Evolutionary conservation across 2,113 vertebrate genomes (phyloP).

Genomic region (Equus quagga): DNA sequence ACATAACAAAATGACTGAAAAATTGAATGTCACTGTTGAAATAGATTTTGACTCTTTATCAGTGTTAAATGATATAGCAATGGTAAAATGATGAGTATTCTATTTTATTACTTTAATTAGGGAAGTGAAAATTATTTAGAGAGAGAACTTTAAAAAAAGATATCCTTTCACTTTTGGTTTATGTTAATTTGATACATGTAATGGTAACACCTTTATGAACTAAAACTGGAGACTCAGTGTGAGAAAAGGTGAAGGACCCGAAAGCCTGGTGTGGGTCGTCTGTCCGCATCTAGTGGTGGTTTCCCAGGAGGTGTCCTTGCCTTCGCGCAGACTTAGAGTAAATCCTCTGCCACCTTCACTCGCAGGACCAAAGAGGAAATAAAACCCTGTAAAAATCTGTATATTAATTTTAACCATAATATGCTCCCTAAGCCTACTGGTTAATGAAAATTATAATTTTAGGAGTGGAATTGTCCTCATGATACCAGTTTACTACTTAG

Average conservation of each 20-base stretch:
- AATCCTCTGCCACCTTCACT: not conserved
- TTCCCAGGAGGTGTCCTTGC: not conserved
- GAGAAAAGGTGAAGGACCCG: not conserved
- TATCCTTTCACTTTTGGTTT: constrained; percentile 21
- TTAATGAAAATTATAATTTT: constrained; percentile 19
- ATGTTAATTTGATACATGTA: not conserved
- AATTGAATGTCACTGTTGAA: not conserved
- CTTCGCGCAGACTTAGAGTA: not conserved
- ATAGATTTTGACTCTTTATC: constrained; percentile 21
- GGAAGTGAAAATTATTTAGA: constrained; percentile 26
- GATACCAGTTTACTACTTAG: not conserved
- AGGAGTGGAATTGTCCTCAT: not conserved
- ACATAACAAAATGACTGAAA: not conserved
- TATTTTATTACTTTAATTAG: not conserved
- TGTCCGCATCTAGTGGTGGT: not conserved
- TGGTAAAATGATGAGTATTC: not conserved
- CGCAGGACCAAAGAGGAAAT: not conserved
- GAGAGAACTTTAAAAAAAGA: not conserved
- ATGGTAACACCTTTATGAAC: not conserved
- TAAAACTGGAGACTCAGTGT: not conserved
- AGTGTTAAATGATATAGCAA: not conserved
- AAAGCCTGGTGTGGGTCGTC: not conserved
- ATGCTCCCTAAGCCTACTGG: not conserved
- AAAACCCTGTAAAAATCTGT: not conserved
- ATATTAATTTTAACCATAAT: constrained; percentile 6